These are phyloP conservation scores for Polymixis lichenea DNA, from an alignment of 2,888 invertebrate genomes.

Conservation along the genomic window DNA sequence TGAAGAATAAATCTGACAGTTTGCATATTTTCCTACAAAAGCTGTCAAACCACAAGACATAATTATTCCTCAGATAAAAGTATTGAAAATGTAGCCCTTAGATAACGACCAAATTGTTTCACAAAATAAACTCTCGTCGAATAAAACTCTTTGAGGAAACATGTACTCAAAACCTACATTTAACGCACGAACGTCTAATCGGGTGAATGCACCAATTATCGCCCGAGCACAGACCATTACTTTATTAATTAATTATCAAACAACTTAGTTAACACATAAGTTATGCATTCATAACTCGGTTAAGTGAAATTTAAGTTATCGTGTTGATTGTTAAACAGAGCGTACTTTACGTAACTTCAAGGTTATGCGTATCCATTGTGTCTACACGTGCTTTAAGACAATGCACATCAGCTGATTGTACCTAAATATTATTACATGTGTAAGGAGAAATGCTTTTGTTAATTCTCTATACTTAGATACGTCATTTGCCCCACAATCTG, in stretches of 20 bases:
- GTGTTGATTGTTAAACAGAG: constrained; percentile 43
- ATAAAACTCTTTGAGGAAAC: not conserved
- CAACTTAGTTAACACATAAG: constrained; percentile 21
- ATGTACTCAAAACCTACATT: constrained; percentile 21
- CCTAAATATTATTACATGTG: constrained; percentile 18
- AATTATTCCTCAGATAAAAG: too few species aligned
- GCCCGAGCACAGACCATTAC: constrained; percentile 22
- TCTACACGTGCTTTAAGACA: constrained; percentile 40
- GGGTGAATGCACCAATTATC: constrained; percentile 53
- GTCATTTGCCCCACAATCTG: not conserved
- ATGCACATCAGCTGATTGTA: constrained; percentile 21
- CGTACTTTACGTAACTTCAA: constrained; percentile 52
- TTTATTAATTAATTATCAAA: constrained; percentile 32
- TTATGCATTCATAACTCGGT: constrained; percentile 39
- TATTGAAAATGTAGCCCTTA: too few species aligned
- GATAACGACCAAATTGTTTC: too few species aligned
- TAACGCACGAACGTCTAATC: constrained; percentile 36
- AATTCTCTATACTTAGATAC: not conserved
- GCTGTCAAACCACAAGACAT: too few species aligned
- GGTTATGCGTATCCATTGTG: constrained; percentile 45
- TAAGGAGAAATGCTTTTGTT: constrained; percentile 29
- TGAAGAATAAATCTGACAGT: too few species aligned
- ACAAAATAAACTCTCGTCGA: not conserved
- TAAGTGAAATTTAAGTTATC: constrained; percentile 49
- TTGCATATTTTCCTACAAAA: too few species aligned